Evolutionary conservation across 2,797 vertebrate species (phyloP).

Genomic region (Streptopelia turtur): DNA sequence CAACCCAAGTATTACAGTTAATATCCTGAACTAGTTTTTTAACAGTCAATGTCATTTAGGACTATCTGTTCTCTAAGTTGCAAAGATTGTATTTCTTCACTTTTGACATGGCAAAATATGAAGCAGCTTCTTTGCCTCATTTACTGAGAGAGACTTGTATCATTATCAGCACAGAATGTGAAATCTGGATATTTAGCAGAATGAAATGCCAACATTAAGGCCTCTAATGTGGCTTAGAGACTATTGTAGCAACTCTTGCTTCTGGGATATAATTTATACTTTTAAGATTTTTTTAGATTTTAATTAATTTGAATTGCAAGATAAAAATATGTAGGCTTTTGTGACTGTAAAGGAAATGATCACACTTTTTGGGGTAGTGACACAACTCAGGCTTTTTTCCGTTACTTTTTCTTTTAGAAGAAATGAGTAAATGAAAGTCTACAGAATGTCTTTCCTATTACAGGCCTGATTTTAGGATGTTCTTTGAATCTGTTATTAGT

Average conservation of each 20-base stretch:
- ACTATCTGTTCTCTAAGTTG: not conserved
- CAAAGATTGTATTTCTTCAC: not conserved
- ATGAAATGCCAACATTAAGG: not conserved
- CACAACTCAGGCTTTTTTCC: not conserved
- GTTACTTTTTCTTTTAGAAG: not conserved
- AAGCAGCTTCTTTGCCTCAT: not conserved
- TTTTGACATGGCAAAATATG: not conserved
- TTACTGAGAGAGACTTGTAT: not conserved
- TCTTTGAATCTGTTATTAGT: not conserved
- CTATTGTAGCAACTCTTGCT: not conserved
- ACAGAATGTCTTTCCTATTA: not conserved
- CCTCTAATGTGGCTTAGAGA: not conserved
- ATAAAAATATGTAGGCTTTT: not conserved
- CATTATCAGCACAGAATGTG: not conserved
- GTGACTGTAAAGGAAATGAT: not conserved
- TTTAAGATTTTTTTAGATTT: not conserved
- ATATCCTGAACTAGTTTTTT: not conserved
- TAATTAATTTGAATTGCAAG: not conserved
- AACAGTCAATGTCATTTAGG: not conserved
- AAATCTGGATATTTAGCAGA: not conserved
- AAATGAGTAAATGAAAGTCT: not conserved
- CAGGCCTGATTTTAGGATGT: fast-evolving
- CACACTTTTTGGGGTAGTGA: not conserved
- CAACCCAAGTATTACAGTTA: not conserved
- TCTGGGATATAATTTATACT: not conserved